Base-by-base conservation (phyloP, 2,888 invertebrate species). In the Dynastes tityus region DNA sequence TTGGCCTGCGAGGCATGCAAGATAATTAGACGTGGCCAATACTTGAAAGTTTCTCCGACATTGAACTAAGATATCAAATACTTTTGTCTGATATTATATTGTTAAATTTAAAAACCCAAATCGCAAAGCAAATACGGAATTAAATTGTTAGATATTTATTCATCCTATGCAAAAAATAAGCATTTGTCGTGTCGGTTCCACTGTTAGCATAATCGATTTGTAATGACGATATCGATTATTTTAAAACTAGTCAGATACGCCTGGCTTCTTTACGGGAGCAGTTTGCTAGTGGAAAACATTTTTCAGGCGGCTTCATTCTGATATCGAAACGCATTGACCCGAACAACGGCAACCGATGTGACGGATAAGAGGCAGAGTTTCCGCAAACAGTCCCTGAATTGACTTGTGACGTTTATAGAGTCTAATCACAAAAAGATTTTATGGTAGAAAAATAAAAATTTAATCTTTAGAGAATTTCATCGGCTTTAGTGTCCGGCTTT, bases 311-410 rank as follows among this genome's bases (percentile, higher is more conserved):
- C 58, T 76, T 76, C 76, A 45, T 53, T 53, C 45, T 64, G 80
- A 83, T 82, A 82, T 81, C 76, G 78, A 80, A 80, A 81, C 81
- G 80, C 82, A 83, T 81, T 83, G 83, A 84, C 83, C 83, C 81
- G 82, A 70, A 77, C 80, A 81, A 82, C 84, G 82, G 80, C 81
- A 83, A 81, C 78, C 81, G 82, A 83, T 83, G 83, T 82, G 81
- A 82, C 80, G 83, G 80, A 79, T 80, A 82, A 83, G 82, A 82
- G 81, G 81, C 81, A 83, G 84, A 83, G 83, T 85, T 84, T 83
- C 85, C 84, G 82, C 85, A 85, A 85, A 86, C 84, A 84, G 84
- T 83, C 82, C 83, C 82, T 80, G 84, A 86, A 86, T 86, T 86
- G 86, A 86, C 85, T 85, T 84, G 86, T 85, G 85, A 85, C 85